Evolutionary conservation across 2,113 vertebrate species (phyloP).

Genomic region (Condylura cristata): DNA sequence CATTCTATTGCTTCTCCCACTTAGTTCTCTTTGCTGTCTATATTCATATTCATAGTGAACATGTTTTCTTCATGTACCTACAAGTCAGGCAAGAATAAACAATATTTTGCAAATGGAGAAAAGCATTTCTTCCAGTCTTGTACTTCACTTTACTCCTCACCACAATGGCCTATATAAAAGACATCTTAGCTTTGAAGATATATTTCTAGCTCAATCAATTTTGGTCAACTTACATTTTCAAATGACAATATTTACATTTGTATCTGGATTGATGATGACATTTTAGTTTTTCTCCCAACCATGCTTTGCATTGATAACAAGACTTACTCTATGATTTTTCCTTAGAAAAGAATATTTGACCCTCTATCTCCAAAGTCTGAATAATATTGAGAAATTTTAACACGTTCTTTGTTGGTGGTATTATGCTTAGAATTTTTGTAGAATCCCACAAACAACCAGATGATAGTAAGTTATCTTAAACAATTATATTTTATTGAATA

Average conservation of each 20-base stretch:
- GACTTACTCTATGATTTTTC: slow-evolving; percentile 4
- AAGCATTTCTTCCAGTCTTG: not conserved
- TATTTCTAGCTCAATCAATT: not conserved
- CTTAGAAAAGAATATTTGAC: not conserved
- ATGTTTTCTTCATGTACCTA: not conserved
- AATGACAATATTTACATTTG: slow-evolving; percentile 20
- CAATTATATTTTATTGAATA: not conserved
- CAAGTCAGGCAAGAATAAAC: not conserved
- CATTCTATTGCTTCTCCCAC: not conserved
- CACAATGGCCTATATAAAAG: not conserved
- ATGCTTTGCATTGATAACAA: not conserved
- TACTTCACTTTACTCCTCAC: not conserved
- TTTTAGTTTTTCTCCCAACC: not conserved
- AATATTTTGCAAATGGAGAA: not conserved
- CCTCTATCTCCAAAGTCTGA: not conserved
- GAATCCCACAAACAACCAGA: not conserved
- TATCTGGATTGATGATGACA: not conserved
- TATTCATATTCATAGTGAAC: not conserved
- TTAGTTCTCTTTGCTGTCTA: not conserved
- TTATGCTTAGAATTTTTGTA: not conserved
- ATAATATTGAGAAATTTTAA: not conserved
- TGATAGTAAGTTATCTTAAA: not conserved
- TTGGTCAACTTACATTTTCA: not conserved
- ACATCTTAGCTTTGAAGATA: not conserved
- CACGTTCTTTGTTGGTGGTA: not conserved